Evolutionary conservation across 2,113 vertebrate species (phyloP).

Genomic region (Charina bottae): DNA sequence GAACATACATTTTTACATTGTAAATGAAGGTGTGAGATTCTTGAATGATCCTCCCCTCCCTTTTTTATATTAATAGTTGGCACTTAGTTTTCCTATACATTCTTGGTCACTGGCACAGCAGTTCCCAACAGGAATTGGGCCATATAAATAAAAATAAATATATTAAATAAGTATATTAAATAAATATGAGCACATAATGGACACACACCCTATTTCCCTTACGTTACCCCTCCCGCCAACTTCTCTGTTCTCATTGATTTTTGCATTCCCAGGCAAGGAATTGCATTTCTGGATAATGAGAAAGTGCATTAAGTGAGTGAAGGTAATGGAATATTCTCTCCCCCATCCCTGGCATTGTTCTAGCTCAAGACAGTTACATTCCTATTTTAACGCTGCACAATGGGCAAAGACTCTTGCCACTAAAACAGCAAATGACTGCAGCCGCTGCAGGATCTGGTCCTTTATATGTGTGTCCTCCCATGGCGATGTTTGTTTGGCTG

Average conservation of each 20-base stretch:
- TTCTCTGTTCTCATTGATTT: neutral
- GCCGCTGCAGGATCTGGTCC: conserved; percentile 61
- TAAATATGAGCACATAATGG: neutral
- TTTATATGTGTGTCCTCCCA: conserved; percentile 58
- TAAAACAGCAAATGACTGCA: conserved; percentile 69
- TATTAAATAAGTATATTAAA: conserved; percentile 12
- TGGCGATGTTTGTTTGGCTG: neutral
- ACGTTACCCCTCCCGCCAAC: neutral
- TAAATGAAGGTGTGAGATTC: neutral
- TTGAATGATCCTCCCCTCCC: neutral
- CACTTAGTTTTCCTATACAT: neutral
- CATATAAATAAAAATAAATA: conserved; percentile 13
- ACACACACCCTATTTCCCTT: neutral
- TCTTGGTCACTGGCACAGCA: neutral
- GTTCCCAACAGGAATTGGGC: neutral
- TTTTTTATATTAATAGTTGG: conserved; percentile 2
- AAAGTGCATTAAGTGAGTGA: neutral
- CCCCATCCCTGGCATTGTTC: neutral
- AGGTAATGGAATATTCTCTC: neutral
- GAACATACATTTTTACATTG: neutral
- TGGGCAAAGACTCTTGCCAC: conserved; percentile 72
- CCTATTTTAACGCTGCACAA: conserved; percentile 46
- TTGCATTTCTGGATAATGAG: neutral
- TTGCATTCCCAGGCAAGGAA: neutral
- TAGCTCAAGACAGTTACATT: neutral